Percentiles rank a stretch among this genome's conserved stretches.
phyloP scores from a whole-genome alignment of 37 sponge, comb jelly and placozoan species.

The Cliona cf. orientalis region DNA sequence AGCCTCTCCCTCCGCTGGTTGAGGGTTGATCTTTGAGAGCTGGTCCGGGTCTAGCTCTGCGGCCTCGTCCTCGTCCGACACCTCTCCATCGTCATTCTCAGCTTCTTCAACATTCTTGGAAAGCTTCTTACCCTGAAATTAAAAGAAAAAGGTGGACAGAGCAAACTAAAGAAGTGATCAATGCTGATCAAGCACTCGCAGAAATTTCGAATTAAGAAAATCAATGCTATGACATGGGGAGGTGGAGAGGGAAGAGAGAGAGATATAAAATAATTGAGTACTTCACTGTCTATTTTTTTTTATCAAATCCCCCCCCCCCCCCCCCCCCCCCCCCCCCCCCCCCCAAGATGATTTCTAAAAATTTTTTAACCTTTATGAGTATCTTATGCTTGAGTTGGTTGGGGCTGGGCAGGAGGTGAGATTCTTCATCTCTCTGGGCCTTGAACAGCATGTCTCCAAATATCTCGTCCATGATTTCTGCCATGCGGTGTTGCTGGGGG shows the following conservation, averaged over 20 bases:
- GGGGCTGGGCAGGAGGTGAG: constrained; percentile 17
- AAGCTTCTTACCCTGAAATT: constrained; percentile 43
- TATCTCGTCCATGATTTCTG: constrained; percentile 35
- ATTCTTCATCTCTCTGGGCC: constrained; percentile 1
- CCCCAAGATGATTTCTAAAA: no score
- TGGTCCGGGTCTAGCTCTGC: constrained; percentile 21
- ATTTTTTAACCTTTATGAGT: constrained; percentile 24
- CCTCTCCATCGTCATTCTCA: constrained; percentile 38
- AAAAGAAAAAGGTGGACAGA: background rate
- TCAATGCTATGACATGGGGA: background rate
- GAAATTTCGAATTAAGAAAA: background rate
- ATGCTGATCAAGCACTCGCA: background rate
- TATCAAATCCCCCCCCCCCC: no score
- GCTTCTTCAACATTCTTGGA: constrained; percentile 6
- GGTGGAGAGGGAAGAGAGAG: background rate
- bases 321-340: no score
- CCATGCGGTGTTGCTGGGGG: constrained; percentile 66
- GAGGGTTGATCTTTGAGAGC: no score
- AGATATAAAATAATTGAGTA: background rate
- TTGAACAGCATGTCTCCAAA: constrained; percentile 46
- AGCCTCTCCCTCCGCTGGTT: no score
- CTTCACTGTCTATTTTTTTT: no score
- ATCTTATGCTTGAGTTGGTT: constrained; percentile 41
- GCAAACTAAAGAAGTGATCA: background rate
- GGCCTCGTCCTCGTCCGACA: constrained; percentile 50